A percentile compares a stretch with the other conserved stretches of the same genome.
Conservation (phyloP, 2,113 vertebrate species). For the Chroicocephalus ridibundus region DNA sequence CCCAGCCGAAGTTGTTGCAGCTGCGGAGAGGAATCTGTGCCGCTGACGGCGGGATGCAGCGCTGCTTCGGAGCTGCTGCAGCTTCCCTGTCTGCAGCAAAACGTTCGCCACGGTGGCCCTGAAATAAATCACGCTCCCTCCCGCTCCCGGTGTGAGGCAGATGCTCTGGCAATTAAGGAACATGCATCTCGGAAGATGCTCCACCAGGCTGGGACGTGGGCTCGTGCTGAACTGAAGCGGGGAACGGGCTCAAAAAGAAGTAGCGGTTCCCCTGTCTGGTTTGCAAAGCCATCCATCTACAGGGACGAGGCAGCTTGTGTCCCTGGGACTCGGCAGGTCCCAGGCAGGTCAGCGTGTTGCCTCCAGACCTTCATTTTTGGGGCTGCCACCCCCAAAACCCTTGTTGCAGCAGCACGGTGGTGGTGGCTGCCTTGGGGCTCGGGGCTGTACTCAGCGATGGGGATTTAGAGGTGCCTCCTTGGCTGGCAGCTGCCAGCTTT, state of each 20-base stretch:
- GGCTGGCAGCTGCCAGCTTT: neutral
- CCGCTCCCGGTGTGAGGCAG: neutral
- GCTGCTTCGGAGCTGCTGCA: neutral
- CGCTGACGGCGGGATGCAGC: neutral
- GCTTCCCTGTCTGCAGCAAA: neutral
- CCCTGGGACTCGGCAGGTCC: neutral
- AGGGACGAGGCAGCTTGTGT: accelerated
- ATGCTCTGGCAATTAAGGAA: neutral
- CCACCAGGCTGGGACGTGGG: neutral
- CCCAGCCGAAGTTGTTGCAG: neutral
- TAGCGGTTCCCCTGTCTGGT: neutral
- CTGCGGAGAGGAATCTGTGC: neutral
- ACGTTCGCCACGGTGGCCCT: accelerated
- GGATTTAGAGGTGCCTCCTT: neutral
- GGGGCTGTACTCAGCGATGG: accelerated
- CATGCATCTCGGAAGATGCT: neutral
- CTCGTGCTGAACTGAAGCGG: accelerated
- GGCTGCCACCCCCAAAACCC: neutral
- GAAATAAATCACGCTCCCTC: neutral
- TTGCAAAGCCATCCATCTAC: neutral
- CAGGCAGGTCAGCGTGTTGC: accelerated
- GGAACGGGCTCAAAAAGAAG: neutral
- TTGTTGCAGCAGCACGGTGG: accelerated
- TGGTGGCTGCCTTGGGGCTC: neutral
- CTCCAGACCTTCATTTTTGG: neutral